Conservation (phyloP, 2,888 invertebrate genomes). For the Aricia artaxerxes region DNA sequence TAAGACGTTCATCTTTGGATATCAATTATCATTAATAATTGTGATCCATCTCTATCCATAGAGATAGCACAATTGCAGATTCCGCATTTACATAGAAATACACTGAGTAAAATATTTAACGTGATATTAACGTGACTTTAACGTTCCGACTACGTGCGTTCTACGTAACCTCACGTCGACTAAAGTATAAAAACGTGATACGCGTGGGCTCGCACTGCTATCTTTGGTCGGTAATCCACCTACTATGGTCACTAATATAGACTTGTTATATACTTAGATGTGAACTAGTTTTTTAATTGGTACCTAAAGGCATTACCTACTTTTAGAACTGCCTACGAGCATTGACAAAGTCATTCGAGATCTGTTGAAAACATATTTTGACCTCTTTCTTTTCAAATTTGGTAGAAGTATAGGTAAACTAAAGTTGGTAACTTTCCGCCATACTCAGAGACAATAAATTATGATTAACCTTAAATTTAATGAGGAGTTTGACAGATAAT, state of each 20-base stretch:
- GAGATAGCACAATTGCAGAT: not conserved
- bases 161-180: not conserved
- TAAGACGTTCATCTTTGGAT: not conserved
- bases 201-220: constrained; percentile 11
- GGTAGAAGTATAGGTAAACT: too few species aligned
- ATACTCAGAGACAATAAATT: too few species aligned
- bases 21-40: too few species aligned
- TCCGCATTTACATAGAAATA: not conserved
- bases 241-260: constrained; percentile 4
- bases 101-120: not conserved
- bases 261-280: constrained; percentile 10
- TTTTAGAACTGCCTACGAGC: not conserved
- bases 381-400: too few species aligned
- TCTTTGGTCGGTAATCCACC: constrained; percentile 23
- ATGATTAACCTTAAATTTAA: too few species aligned
- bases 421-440: too few species aligned
- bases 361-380: not conserved
- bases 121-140: not conserved
- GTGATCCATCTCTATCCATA: not conserved
- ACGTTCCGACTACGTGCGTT: constrained; percentile 26
- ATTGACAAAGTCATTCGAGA: not conserved
- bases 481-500: too few species aligned
- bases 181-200: not conserved
- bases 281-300: constrained; percentile 13
- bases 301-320: not conserved